Base-by-base conservation (phyloP, 2,113 vertebrate species). In the Passer montanus region DNA sequence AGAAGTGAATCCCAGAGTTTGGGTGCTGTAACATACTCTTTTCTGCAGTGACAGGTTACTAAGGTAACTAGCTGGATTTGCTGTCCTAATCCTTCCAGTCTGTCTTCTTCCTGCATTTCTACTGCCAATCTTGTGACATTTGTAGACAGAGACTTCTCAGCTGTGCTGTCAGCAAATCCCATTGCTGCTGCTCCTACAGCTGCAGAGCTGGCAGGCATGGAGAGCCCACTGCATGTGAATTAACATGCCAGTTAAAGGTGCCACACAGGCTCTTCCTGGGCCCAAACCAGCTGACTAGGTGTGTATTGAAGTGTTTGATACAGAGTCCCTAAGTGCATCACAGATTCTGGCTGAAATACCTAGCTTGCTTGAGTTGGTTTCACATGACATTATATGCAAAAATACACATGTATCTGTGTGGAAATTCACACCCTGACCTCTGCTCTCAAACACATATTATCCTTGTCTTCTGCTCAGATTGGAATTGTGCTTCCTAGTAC, bases 371-470 rank as follows among this genome's bases (percentile, higher is more conserved):
- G 37, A 91, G 53, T 35, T 84, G 23, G 22, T 89, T 88, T 89
- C 90, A 80, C 43, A 62, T 80, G 75, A 62, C 8, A 3, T 63
- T 80, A 55, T 15, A 59, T 37, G 50, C 64, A 72, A 18, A 93
- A 89, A 94, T 39, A 91, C n/a, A 90, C n/a, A 66, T 0, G 3
- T 53, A 86, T 74, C 30, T 24, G 55, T 50, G 67, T 59, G 52
- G 68, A 86, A 86, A 93, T 56, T 75, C 90, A 75, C 86, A 56
- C n/a, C 33, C 81, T 84, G 70, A 87, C 58, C 62, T 87, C 86
- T 82, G 62, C 66, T 73, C 64, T 90, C 80, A 72, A 84, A 83
- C 30, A 63, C 22, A 3, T 19, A 91, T 64, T 62, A 76, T 59
- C 24, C 52, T 27, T 44, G 47, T 78, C 82, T 92, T 88, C 67